These are phyloP conservation scores for Phoeniculus purpureus DNA, from an alignment of 2,797 vertebrate species.

Conservation along the genomic window DNA sequence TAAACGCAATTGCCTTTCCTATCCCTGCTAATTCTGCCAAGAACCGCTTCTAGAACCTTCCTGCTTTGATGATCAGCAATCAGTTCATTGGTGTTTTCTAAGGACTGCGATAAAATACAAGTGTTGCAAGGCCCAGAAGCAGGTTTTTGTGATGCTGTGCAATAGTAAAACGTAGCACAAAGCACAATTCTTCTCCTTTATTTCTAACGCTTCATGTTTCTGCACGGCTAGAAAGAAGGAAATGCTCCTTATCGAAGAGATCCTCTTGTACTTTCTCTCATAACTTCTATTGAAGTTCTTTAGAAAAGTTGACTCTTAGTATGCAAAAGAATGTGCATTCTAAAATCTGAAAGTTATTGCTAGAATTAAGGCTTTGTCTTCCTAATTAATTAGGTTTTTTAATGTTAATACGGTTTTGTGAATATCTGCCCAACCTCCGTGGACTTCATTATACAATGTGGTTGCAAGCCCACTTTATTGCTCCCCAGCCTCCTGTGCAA, in stretches of 20 bases:
- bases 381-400: not conserved
- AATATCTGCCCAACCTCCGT: not conserved
- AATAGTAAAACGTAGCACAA: not conserved
- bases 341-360: not conserved
- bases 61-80: not conserved
- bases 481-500: constrained; percentile 31
- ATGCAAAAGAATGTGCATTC: not conserved
- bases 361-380: not conserved
- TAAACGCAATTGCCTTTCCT: not conserved
- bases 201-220: not conserved
- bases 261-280: not conserved
- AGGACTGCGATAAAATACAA: not conserved
- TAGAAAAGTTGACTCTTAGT: not conserved
- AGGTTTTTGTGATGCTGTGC: not conserved
- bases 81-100: not conserved
- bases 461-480: constrained; percentile 14
- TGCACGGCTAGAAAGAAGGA: not conserved
- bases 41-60: not conserved
- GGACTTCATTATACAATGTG: constrained; percentile 26
- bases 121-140: not conserved
- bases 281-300: not conserved
- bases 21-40: not conserved
- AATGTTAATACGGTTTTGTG: not conserved
- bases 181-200: not conserved
- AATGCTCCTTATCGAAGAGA: not conserved